Conservation (phyloP, 2,888 invertebrate genomes). For the Carcina quercana region DNA sequence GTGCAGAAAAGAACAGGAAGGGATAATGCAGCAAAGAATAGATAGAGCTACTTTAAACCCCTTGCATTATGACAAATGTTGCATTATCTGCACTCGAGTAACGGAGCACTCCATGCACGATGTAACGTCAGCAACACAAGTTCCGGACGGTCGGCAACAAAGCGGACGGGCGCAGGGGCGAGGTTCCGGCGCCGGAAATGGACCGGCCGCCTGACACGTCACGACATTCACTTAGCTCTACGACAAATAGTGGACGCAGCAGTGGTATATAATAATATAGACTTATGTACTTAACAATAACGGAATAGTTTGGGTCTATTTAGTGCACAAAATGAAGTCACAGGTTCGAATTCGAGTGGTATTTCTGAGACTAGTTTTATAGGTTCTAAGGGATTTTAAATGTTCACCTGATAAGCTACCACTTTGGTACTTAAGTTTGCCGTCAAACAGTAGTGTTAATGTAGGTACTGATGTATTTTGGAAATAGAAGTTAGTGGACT, state of each 20-base stretch:
- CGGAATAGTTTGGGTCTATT: not conserved
- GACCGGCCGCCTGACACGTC: slow-evolving; percentile 17
- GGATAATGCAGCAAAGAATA: too few species aligned
- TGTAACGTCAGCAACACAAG: slow-evolving; percentile 20
- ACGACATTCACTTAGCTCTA: slow-evolving; percentile 24
- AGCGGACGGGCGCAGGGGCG: slow-evolving; percentile 12
- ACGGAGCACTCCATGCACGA: too few species aligned
- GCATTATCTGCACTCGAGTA: too few species aligned
- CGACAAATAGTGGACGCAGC: slow-evolving; percentile 22
- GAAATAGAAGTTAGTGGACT: too few species aligned
- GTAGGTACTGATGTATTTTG: too few species aligned
- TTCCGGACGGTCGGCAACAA: slow-evolving; percentile 10
- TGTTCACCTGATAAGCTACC: not conserved
- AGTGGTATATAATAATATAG: slow-evolving; percentile 1
- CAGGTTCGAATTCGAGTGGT: too few species aligned
- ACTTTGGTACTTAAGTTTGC: too few species aligned
- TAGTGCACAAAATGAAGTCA: too few species aligned
- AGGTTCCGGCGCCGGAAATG: slow-evolving; percentile 32
- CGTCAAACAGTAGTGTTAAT: not conserved
- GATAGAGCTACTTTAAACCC: too few species aligned
- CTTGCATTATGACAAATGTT: too few species aligned
- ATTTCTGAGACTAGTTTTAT: too few species aligned
- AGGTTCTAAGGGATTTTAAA: not conserved
- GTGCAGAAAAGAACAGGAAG: too few species aligned
- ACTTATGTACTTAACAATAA: slow-evolving; percentile 2